Evolutionary conservation across 1,140 invertebrate genomes (phyloP), one percentile per base, ranked within the genome.

Genomic region (Thaumetopoea pityocampa): DNA sequence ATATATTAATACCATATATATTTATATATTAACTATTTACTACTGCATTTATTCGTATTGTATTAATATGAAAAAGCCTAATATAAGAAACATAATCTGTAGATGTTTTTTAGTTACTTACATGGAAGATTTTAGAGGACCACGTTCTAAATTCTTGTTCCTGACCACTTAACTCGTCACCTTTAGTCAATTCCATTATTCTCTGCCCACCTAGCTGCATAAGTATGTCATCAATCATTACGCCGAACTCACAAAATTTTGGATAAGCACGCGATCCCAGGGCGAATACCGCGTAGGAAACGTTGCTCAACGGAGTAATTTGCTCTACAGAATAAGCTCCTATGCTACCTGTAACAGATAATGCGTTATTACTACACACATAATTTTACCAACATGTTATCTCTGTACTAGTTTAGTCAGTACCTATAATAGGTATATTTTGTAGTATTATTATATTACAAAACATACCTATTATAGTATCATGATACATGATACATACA

Each of bases 221-320:
- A 3, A 98, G 82, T 15, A 98, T 89, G 67, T 94, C 96, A 71
- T 99, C 96, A 24, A 98, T 91, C 56, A 94, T 97, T 65, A 93
- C 92, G 0, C 95, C 97, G 68, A 98, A 99, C 16, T 95, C 93
- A 71, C 96, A 97, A 72, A 97, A 99, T 67, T 98, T 98, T 0
- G 97, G 97, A 86, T 99, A 99, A 0, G 96, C 96, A 50, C 95
- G 96, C 1, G 96, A 98, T 5, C 97, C 97, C 2, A 99, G 79
- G 0, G 92, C 96, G 77, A 98, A 98, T 1, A 99, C 96, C 0
- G 96, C 95, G 71, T 94, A 99, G 71, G 96, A 91, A 8, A 97
- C 93, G 54, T 96, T 97, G 62, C 93, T 95, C 0, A 96, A 79
- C 4, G 94, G 93, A 8, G 94, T 94, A 67, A 96, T 94, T 45